Percentiles rank a stretch among this genome's conserved stretches.
These are phyloP conservation scores for Pachyramphus minor DNA, from an alignment of 2,113 vertebrate species.

Conservation along the genomic window DNA sequence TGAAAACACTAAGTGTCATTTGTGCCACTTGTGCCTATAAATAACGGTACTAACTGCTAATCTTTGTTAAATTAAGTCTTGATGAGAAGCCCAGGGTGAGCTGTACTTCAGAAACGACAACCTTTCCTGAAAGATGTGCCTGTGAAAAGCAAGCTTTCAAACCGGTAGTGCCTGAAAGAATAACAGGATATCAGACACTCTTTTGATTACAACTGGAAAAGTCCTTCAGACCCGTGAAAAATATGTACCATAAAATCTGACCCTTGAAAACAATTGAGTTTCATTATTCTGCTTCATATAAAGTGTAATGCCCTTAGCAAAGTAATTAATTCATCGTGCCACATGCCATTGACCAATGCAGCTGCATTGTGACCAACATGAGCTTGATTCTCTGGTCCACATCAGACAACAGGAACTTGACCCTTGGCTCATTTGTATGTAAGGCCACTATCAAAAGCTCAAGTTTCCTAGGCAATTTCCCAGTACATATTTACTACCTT, in stretches of 20 bases:
- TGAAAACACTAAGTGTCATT: not conserved
- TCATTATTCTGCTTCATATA: not conserved
- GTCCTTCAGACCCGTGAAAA: not conserved
- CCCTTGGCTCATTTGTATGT: not conserved
- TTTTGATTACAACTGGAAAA: not conserved
- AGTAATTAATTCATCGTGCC: not conserved
- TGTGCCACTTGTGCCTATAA: not conserved
- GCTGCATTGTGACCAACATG: not conserved
- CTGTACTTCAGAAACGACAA: fast-evolving
- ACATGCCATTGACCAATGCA: not conserved
- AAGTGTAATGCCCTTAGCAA: not conserved
- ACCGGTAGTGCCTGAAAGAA: not conserved
- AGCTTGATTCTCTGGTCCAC: not conserved
- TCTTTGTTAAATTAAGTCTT: not conserved
- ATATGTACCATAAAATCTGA: not conserved
- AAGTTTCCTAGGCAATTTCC: not conserved
- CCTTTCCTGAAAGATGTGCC: fast-evolving
- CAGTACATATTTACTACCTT: not conserved
- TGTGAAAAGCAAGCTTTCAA: not conserved
- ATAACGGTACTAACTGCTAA: not conserved
- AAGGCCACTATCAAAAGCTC: not conserved
- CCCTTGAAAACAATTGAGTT: not conserved
- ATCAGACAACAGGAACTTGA: not conserved
- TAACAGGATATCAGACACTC: not conserved
- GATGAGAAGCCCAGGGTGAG: not conserved